These are phyloP conservation scores for Pollenia labialis DNA, from an alignment of 2,888 invertebrate genomes.

Conservation along the genomic window DNA sequence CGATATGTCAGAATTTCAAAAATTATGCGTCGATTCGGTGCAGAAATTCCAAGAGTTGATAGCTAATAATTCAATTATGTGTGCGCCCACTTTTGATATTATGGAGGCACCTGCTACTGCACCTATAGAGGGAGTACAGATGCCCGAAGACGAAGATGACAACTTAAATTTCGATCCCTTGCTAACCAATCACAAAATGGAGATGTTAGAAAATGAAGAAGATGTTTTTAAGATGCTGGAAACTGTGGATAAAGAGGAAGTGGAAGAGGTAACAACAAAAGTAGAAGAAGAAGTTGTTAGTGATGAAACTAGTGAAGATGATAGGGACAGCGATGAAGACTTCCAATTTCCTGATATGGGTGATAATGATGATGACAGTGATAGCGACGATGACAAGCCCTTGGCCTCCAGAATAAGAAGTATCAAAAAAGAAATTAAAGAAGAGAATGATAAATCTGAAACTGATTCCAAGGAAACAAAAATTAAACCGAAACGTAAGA, in stretches of 20 bases:
- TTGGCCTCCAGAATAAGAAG: conserved; percentile 77
- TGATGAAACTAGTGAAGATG: conserved; percentile 79
- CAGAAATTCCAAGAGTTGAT: conserved; percentile 80
- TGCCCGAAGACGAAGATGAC: conserved; percentile 77
- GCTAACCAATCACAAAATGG: conserved; percentile 79
- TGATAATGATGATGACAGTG: conserved; percentile 74
- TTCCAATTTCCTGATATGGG: conserved; percentile 75
- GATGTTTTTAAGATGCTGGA: conserved; percentile 82
- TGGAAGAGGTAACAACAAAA: conserved; percentile 75
- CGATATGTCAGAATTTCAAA: conserved; percentile 81
- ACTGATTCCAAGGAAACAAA: conserved; percentile 71
- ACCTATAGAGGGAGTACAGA: conserved; percentile 62
- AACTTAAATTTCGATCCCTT: conserved; percentile 80
- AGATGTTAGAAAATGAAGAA: conserved; percentile 81
- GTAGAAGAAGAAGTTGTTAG: conserved; percentile 69
- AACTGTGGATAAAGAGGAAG: conserved; percentile 79
- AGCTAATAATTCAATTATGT: conserved; percentile 73
- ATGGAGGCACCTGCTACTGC: conserved; percentile 76
- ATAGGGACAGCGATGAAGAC: conserved; percentile 77
- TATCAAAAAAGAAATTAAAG: conserved; percentile 71
- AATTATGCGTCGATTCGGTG: conserved; percentile 80
- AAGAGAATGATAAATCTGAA: conserved; percentile 74
- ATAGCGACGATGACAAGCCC: conserved; percentile 80
- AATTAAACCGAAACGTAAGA: conserved; percentile 77
- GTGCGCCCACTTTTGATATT: conserved; percentile 77